Evolutionary conservation across 2,113 vertebrate species (phyloP).

Genomic region (Psophia crepitans): DNA sequence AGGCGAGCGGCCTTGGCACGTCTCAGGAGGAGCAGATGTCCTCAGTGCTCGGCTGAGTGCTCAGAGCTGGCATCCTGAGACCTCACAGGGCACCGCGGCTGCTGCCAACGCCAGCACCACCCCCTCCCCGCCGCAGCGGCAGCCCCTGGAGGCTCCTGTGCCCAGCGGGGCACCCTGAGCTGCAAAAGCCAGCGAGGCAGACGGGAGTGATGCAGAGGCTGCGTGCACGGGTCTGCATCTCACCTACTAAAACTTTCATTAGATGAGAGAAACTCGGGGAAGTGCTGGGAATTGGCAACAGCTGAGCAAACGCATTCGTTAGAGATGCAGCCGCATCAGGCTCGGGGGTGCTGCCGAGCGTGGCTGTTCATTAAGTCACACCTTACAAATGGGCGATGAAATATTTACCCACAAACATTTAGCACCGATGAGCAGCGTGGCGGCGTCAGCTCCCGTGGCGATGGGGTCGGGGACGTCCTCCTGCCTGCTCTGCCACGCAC

Average conservation of each 20-base stretch:
- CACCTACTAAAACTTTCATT: neutral
- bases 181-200: neutral
- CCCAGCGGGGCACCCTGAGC: neutral
- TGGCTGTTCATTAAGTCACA: neutral
- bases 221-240: neutral
- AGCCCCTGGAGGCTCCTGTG: neutral
- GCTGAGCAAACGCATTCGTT: neutral
- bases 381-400: neutral
- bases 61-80: neutral
- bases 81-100: accelerated
- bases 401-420: neutral
- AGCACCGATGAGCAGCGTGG: neutral
- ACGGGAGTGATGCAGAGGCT: neutral
- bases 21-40: neutral
- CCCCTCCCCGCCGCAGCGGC: accelerated
- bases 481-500: neutral
- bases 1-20: neutral
- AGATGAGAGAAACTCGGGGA: neutral
- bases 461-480: neutral
- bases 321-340: neutral
- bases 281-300: neutral
- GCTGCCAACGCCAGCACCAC: neutral
- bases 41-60: neutral
- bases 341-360: neutral
- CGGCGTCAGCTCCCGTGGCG: neutral